A percentile compares a stretch with the other conserved stretches of the same genome.
These are phyloP conservation scores for Xenopus petersii DNA, from an alignment of 2,797 vertebrate genomes.

Conservation along the genomic window DNA sequence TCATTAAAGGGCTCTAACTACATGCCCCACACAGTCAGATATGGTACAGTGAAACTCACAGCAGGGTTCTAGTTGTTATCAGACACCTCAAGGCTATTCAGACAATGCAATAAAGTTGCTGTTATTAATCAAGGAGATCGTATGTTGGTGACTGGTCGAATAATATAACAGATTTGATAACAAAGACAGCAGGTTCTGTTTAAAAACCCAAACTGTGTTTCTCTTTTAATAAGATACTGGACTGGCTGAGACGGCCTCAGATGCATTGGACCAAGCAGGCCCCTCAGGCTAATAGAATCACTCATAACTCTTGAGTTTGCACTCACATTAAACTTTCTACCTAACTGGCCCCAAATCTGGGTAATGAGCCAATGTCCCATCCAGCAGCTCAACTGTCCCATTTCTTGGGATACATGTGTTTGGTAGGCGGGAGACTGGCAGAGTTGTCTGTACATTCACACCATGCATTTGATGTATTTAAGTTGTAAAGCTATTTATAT, in stretches of 20 bases:
- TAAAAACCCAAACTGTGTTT: neutral
- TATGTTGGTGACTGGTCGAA: neutral
- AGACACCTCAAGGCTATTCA: neutral
- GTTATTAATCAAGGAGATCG: neutral
- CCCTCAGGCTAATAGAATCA: constrained; percentile 10
- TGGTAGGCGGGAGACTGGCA: constrained; percentile 15
- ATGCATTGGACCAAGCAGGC: constrained; percentile 21
- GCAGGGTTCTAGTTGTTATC: neutral
- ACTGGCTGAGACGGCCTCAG: neutral
- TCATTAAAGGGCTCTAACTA: neutral
- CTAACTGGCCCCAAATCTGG: constrained; percentile 17
- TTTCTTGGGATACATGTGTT: constrained; percentile 21
- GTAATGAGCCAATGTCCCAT: constrained; percentile 8
- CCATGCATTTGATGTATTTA: constrained; percentile 99
- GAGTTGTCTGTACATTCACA: constrained; percentile 81
- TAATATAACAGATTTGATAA: neutral
- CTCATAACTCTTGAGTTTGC: constrained; percentile 4
- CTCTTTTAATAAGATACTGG: neutral
- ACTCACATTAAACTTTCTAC: neutral
- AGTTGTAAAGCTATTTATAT: constrained; percentile 99
- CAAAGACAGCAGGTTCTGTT: neutral
- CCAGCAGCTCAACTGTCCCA: constrained; percentile 32
- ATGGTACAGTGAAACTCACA: constrained; percentile 23
- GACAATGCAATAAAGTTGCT: neutral
- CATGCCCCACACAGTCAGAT: constrained; percentile 3